These are phyloP conservation scores for Paramacrobiotus metropolitanus DNA, from an alignment of 1,140 invertebrate species.

Conservation along the genomic window DNA sequence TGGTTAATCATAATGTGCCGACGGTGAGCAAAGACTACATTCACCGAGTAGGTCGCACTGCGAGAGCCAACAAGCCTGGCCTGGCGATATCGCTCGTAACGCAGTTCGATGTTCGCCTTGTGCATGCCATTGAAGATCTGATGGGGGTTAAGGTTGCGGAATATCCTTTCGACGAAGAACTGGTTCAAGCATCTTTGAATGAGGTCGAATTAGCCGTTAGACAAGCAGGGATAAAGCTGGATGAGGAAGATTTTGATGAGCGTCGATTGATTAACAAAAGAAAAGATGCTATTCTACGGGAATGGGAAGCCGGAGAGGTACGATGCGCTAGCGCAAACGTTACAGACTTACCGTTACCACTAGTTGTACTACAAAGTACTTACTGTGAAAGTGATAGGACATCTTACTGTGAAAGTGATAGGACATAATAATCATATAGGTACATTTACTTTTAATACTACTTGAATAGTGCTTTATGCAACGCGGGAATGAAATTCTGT, in stretches of 20 bases:
- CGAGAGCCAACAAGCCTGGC: constrained; percentile 65
- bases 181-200: constrained; percentile 60
- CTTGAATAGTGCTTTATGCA: too few relatives aligned
- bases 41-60: constrained; percentile 83
- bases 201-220: constrained; percentile 69
- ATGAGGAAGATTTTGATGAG: constrained; percentile 73
- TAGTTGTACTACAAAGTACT: too few relatives aligned
- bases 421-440: too few relatives aligned
- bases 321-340: too few relatives aligned
- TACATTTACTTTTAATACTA: too few relatives aligned
- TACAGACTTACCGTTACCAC: too few relatives aligned
- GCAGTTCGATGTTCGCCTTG: constrained; percentile 62
- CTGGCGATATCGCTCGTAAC: constrained; percentile 38
- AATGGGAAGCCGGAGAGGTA: neutral
- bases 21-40: constrained; percentile 88
- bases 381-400: too few relatives aligned
- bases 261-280: constrained; percentile 58
- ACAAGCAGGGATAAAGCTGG: constrained; percentile 70
- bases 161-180: constrained; percentile 41
- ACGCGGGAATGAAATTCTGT: too few relatives aligned
- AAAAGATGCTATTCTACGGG: constrained; percentile 48
- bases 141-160: constrained; percentile 65
- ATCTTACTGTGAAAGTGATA: too few relatives aligned
- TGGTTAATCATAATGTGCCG: constrained; percentile 92
- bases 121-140: constrained; percentile 58